Conservation (phyloP, 1,140 invertebrate genomes). For the Brevipalpus yothersi region DNA sequence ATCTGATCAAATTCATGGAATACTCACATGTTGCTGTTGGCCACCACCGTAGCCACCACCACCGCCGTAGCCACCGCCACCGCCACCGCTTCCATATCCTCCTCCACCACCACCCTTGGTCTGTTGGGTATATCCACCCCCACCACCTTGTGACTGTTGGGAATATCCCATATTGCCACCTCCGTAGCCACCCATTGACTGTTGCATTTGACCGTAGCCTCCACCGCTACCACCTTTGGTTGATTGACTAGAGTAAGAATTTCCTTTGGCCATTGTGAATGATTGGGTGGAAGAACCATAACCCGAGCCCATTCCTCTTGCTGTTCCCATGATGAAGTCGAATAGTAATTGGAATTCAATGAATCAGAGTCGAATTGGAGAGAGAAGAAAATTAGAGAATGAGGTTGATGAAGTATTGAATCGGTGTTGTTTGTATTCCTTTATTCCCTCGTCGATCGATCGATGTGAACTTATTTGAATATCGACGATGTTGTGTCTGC, state of each 20-base stretch:
- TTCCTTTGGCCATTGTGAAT: background rate
- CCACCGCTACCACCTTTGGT: background rate
- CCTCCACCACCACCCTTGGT: no score
- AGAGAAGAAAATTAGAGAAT: no score
- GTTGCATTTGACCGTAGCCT: background rate
- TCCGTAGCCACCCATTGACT: background rate
- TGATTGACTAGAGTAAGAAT: background rate
- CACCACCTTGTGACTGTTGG: no score
- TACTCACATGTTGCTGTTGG: background rate
- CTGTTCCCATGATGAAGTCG: background rate
- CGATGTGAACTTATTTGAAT: no score
- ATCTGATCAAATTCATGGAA: background rate
- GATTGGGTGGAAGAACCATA: background rate
- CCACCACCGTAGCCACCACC: background rate
- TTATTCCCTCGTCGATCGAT: no score
- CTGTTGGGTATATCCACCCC: no score
- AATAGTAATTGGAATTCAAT: background rate
- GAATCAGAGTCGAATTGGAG: no score
- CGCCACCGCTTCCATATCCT: no score
- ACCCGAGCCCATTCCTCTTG: background rate
- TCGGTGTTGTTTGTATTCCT: no score
- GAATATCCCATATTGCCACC: background rate
- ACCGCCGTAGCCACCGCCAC: background rate
- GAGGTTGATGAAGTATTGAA: no score
- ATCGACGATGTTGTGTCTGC: no score